Base-by-base conservation (phyloP, 2,113 vertebrate genomes). In the Coptodon bakossiorum region DNA sequence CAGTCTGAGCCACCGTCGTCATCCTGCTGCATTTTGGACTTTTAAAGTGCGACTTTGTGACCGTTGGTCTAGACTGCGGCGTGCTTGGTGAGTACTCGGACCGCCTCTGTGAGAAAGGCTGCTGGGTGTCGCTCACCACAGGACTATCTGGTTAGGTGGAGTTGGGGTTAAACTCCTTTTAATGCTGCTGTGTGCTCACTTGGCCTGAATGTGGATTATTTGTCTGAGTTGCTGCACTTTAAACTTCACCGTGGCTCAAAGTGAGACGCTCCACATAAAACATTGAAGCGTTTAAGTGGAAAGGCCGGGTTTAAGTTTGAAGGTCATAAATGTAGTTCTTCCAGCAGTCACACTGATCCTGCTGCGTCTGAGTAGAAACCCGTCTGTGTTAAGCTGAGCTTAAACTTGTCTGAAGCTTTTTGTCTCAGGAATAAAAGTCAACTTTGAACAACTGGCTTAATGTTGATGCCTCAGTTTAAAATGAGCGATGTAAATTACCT, bases 161-260 rank as follows among this genome's bases (percentile, higher is more conserved):
- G 29, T 8, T 14, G 12, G 54, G 6, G 5, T 13, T 38, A 2
- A 66, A 0, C 31, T 36, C 17, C 31, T 66, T 3, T 38, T 12
- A 66, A n/a, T 13, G 10, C 34, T 66, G 61, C 61, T 38, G 61
- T 66, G 17, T 22, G 61, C 4, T 11, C 61, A 66, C 61, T 7
- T 66, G 34, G 3, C 17, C 17, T 36, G 61, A 66, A 0, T 66
- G 31, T 0, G 0, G 61, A 0, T 38, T 66, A 38, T 66, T 13
- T 66, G 61, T 66, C 61, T 38, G 34, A 38, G 3, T 13, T 22
- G 34, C 34, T 66, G 61, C 61, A 66, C 34, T 12, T 66, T 38
- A 0, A 66, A 13, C 61, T 38, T 38, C 17, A 66, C 0, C 3
- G 9, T n/a, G 14, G 8, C 9, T 61, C 57, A 3, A 61, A 61